These are phyloP conservation scores for Gadus macrocephalus DNA, from an alignment of 2,113 vertebrate genomes.

Conservation along the genomic window DNA sequence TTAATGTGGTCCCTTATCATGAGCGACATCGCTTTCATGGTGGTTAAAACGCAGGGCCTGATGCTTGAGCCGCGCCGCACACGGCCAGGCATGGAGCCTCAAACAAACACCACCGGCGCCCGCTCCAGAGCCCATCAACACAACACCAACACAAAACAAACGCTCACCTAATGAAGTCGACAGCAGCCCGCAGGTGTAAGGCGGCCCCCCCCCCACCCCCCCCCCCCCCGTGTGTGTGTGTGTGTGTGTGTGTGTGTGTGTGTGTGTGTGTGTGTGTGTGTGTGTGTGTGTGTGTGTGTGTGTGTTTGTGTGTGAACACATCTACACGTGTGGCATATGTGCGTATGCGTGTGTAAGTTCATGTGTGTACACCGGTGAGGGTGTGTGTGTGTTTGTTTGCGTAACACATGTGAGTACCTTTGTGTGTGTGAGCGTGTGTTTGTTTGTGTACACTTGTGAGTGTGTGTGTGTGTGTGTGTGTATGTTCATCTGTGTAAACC, in stretches of 20 bases:
- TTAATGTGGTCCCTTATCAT: slow-evolving; percentile 48
- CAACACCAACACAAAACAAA: slow-evolving; percentile 8
- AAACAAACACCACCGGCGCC: slow-evolving; percentile 28
- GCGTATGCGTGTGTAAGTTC: neutral
- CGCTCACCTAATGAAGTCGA: too few relatives aligned
- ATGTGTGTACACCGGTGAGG: too few relatives aligned
- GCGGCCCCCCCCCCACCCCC: neutral
- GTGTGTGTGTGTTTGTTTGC: neutral
- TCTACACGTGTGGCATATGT: neutral
- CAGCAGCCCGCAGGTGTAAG: too few relatives aligned
- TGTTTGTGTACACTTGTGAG: too few relatives aligned
- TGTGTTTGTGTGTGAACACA: too few relatives aligned
- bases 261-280: too few relatives aligned
- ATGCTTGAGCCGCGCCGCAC: too few relatives aligned
- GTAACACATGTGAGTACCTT: too few relatives aligned
- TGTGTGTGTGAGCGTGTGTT: neutral
- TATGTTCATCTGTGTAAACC: too few relatives aligned
- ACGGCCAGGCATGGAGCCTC: slow-evolving; percentile 43
- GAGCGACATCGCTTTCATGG: slow-evolving; percentile 51
- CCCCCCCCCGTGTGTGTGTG: neutral
- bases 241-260: too few relatives aligned
- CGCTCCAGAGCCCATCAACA: slow-evolving; percentile 20
- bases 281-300: neutral
- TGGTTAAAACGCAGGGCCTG: slow-evolving; percentile 28
- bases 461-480: neutral